These are phyloP conservation scores for Oxycera nigricornis DNA, from an alignment of 2,888 invertebrate species.

Conservation along the genomic window DNA sequence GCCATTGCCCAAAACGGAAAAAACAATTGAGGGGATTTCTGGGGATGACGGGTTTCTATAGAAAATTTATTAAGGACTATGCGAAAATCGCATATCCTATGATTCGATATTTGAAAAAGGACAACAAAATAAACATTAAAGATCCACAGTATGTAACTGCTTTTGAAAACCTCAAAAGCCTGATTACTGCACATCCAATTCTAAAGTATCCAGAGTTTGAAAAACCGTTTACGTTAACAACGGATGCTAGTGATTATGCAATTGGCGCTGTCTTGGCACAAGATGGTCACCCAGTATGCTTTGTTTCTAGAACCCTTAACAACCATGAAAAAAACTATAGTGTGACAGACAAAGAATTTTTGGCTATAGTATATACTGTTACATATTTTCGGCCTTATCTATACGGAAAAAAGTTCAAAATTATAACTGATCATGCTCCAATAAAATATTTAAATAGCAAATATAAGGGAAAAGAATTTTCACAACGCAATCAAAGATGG, in stretches of 20 bases:
- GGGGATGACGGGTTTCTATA: constrained; percentile 44
- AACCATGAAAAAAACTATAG: constrained; percentile 44
- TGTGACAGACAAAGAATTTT: constrained; percentile 44
- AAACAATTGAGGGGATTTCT: constrained; percentile 38
- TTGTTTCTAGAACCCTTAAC: constrained; percentile 44
- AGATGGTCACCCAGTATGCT: constrained; percentile 43
- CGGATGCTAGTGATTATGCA: constrained; percentile 41
- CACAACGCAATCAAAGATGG: constrained; percentile 44
- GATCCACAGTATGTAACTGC: constrained; percentile 44
- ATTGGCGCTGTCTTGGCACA: constrained; percentile 45
- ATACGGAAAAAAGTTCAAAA: constrained; percentile 45
- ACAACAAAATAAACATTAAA: constrained; percentile 38
- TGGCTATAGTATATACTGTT: constrained; percentile 43
- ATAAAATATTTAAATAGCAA: constrained; percentile 44
- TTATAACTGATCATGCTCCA: constrained; percentile 44
- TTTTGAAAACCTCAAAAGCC: constrained; percentile 44
- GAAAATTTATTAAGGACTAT: constrained; percentile 41
- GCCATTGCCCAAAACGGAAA: constrained; percentile 40
- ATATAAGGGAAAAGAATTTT: constrained; percentile 44
- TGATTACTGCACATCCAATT: constrained; percentile 37
- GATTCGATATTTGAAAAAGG: constrained; percentile 46
- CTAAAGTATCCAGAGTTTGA: constrained; percentile 40
- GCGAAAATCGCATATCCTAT: constrained; percentile 44
- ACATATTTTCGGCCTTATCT: constrained; percentile 45
- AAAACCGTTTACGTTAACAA: constrained; percentile 38